These are phyloP conservation scores for Sinonovacula constricta DNA, from an alignment of 1,140 invertebrate species.

Conservation along the genomic window DNA sequence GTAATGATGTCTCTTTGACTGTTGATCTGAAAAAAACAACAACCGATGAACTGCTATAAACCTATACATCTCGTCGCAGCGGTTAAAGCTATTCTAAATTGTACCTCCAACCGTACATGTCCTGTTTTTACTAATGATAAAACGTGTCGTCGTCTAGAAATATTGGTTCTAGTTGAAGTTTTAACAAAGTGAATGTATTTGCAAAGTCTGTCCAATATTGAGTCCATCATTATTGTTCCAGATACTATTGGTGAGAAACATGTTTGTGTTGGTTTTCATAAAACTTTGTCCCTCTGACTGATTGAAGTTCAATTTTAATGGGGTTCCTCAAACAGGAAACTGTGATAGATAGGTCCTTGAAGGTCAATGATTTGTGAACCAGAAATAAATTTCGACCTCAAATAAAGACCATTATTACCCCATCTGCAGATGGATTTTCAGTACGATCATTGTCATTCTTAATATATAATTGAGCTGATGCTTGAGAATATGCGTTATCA, in stretches of 20 bases:
- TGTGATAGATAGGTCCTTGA: constrained; percentile 27
- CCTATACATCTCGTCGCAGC: constrained; percentile 41
- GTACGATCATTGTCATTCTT: constrained; percentile 36
- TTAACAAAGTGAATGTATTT: constrained; percentile 31
- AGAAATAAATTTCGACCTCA: constrained; percentile 10
- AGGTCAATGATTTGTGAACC: constrained; percentile 19
- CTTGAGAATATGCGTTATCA: constrained; percentile 19
- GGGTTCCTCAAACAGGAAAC: constrained; percentile 11
- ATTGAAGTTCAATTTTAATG: constrained; percentile 38
- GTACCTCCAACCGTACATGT: constrained; percentile 31
- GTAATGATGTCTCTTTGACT: constrained; percentile 34
- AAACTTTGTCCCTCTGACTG: constrained; percentile 26
- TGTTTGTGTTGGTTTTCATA: constrained; percentile 26
- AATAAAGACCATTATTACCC: too few relatives aligned
- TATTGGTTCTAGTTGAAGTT: constrained; percentile 30
- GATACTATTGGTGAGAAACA: constrained; percentile 22
- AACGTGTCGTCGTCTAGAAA: constrained; percentile 11
- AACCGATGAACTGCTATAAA: constrained; percentile 32
- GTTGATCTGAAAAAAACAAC: constrained; percentile 36
- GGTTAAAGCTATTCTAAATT: too few relatives aligned
- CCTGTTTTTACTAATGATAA: constrained; percentile 28
- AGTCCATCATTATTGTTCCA: constrained; percentile 17
- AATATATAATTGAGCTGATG: constrained; percentile 16
- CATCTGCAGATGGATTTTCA: neutral
- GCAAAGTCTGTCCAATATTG: constrained; percentile 36